Base-by-base conservation (phyloP, 2,888 invertebrate genomes). In the Copidosoma aretas region DNA sequence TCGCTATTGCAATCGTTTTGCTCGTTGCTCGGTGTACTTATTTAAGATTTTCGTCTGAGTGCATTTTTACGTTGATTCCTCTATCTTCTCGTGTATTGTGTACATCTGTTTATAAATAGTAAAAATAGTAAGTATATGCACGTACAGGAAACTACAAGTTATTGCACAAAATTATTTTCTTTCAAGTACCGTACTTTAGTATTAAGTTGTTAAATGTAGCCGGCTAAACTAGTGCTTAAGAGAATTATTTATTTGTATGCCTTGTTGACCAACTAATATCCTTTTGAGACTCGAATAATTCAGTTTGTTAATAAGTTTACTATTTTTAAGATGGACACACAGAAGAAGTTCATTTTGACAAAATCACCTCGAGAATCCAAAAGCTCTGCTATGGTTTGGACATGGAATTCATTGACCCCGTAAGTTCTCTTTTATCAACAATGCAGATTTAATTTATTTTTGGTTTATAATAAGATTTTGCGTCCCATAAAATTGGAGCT, bases 351-450 rank as follows among this genome's bases (percentile, higher is more conserved):
- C 95, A 96, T 84, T 93, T 98, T 81, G 98, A 99, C 84, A 99
- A 99, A 88, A 99, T 99, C 71, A 98, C 98, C 0, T 95, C 95
- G 0, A 88, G 98, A 78, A 95, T 99, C 60, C 91, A 93, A 78
- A 98, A 98, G 81, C 87, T 98, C 67, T 97, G 98, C 81, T 97
- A 98, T 86, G 95, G 95, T 24, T 86, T 99, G 61, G 94, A 98
- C 82, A 93, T 92, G 91, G 96, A 98, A 74, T 98, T 93, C 86
- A 92, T 99, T 25, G 97, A 98, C 83, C 97, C 98, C 41, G 97
- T 97, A 88, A 89, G 90, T 87, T 68, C 21, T 19, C 32, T 21
- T 62, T n/a, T 51, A 53, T 57, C 51, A 0, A 59, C 32, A 15
- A 43, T 52, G 60, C n/a, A 56, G 17, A 46, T 39, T 43, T 57